Percentiles rank a stretch among this genome's conserved stretches.
phyloP scores from a whole-genome alignment of 1,140 invertebrate species.

The Camponotus vicinus region DNA sequence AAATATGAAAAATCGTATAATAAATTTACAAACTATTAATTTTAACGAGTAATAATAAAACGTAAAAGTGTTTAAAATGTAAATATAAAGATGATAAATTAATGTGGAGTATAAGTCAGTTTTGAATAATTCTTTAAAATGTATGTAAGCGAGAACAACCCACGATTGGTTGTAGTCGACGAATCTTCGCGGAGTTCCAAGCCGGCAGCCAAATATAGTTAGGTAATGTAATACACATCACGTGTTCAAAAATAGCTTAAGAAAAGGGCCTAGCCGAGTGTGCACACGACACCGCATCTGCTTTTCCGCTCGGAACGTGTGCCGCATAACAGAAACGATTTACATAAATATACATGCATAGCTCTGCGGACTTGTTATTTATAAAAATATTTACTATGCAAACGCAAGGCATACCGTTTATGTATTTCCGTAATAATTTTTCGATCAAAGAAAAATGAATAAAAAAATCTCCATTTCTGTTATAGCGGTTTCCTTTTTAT shows the following conservation, averaged over 20 bases:
- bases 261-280: constrained; percentile 78
- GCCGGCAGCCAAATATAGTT: constrained; percentile 83
- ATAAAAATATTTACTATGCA: constrained; percentile 2
- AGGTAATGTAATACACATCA: constrained; percentile 86
- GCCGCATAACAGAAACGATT: constrained; percentile 43
- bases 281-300: constrained; percentile 83
- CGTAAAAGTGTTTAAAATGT: background rate
- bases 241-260: constrained; percentile 84
- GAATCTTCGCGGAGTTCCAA: constrained; percentile 71
- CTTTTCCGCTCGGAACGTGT: constrained; percentile 50
- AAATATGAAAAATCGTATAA: background rate
- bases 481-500: background rate
- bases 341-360: constrained; percentile 59
- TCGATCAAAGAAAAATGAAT: background rate
- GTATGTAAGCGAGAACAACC: background rate
- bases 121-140: constrained; percentile 7
- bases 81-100: background rate
- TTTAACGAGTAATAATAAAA: constrained; percentile 17
- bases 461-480: constrained; percentile 15
- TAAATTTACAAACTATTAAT: background rate
- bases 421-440: background rate
- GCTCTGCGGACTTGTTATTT: background rate
- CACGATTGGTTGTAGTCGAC: constrained; percentile 21
- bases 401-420: background rate
- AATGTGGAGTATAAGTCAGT: background rate